A percentile compares a stretch with the other conserved stretches of the same genome.
These are phyloP conservation scores for Mesorhabditis spiculigera DNA, from an alignment of 2,888 invertebrate species.

Conservation along the genomic window DNA sequence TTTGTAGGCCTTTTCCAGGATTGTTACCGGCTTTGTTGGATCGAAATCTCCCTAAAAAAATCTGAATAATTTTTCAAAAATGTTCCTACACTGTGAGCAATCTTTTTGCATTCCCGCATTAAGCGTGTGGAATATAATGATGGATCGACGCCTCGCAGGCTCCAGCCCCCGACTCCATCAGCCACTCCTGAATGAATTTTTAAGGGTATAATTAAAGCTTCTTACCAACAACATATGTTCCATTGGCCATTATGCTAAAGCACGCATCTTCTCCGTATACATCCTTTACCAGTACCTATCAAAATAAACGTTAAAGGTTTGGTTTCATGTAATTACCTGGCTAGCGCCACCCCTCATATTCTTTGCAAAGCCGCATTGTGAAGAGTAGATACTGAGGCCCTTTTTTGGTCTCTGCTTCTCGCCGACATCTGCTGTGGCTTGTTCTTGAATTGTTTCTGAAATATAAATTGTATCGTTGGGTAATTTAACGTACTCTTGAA, in stretches of 20 bases:
- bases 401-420: too few relatives aligned
- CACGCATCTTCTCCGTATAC: slow-evolving; percentile 97
- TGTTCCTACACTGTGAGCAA: slow-evolving; percentile 19
- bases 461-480: neutral
- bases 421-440: neutral
- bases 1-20: slow-evolving; percentile 51
- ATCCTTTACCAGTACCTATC: slow-evolving; percentile 64
- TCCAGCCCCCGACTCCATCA: slow-evolving; percentile 97
- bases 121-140: slow-evolving; percentile 89
- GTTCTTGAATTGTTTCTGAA: neutral
- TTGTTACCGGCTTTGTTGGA: slow-evolving; percentile 62
- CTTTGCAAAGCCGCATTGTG: slow-evolving; percentile 4
- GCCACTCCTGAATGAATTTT: slow-evolving; percentile 73
- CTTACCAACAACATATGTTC: slow-evolving; percentile 88
- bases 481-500: neutral
- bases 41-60: slow-evolving; percentile 73
- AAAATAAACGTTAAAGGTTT: neutral
- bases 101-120: slow-evolving; percentile 71
- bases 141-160: slow-evolving; percentile 93
- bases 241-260: slow-evolving; percentile 75
- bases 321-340: neutral
- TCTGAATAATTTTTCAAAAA: neutral
- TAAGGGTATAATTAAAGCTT: slow-evolving; percentile 5
- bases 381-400: neutral
- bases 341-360: neutral